phyloP scores from a whole-genome alignment of 2,113 vertebrate genomes.

The Monopterus albus region DNA sequence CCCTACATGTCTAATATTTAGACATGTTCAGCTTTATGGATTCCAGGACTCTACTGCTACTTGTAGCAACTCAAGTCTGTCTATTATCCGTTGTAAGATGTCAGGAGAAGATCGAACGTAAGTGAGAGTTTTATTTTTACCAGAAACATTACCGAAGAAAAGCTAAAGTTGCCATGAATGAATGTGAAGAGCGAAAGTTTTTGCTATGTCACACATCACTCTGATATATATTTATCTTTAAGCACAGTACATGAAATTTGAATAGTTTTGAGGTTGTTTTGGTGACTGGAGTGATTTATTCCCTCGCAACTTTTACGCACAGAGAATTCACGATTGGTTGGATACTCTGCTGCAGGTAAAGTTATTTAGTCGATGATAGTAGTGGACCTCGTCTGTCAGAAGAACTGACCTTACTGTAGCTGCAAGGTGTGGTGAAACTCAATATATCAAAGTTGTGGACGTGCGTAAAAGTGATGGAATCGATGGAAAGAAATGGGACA shows the following conservation, averaged over 20 bases:
- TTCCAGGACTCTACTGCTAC: slow-evolving; percentile 87
- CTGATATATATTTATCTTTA: not conserved
- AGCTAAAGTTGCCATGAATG: not conserved
- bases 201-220: not conserved
- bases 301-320: slow-evolving; percentile 53
- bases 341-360: not conserved
- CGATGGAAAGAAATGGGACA: slow-evolving; percentile 22
- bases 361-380: not conserved
- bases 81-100: slow-evolving; percentile 86
- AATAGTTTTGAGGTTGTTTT: not conserved
- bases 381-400: not conserved
- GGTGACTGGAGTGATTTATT: not conserved
- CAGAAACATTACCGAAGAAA: slow-evolving; percentile 3
- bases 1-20: slow-evolving; percentile 88
- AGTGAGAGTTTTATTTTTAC: slow-evolving; percentile 75
- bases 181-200: not conserved
- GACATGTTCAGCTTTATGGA: slow-evolving; percentile 87
- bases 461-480: slow-evolving; percentile 50
- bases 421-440: not conserved
- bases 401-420: not conserved
- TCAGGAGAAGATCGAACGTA: slow-evolving; percentile 84
- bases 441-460: not conserved
- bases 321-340: not conserved
- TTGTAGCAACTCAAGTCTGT: slow-evolving; percentile 83
- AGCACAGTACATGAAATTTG: not conserved